Evolutionary conservation across 2,888 invertebrate genomes (phyloP).

Genomic region (Luperina testacea): DNA sequence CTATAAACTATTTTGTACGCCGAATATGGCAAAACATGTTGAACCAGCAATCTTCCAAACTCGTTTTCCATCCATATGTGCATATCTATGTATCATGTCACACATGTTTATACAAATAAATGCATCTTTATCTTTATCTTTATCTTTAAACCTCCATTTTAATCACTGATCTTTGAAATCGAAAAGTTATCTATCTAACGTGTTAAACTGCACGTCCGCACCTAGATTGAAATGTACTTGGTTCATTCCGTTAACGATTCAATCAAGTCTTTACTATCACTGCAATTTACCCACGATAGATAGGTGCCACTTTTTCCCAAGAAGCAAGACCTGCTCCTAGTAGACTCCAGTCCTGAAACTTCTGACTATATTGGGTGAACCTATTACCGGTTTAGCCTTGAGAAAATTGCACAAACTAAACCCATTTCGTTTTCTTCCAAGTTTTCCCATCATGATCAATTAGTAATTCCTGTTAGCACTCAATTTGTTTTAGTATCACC

Average conservation of each 20-base stretch:
- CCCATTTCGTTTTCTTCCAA: constrained; percentile 25
- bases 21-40: too few species aligned
- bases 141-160: background rate
- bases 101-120: too few species aligned
- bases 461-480: constrained; percentile 6
- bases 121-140: too few species aligned
- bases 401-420: constrained; percentile 15
- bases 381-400: background rate
- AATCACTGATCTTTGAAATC: background rate
- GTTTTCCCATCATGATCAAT: constrained; percentile 15
- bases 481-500: background rate
- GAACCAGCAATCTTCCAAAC: too few species aligned
- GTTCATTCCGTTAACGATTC: background rate
- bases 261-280: constrained; percentile 16
- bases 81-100: too few species aligned
- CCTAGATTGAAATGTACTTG: background rate
- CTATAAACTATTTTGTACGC: too few species aligned
- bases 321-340: background rate
- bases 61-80: too few species aligned
- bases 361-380: constrained; percentile 8
- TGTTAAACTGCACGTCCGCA: constrained; percentile 22
- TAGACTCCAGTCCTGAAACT: background rate
- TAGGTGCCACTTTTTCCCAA: constrained; percentile 8
- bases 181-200: background rate
- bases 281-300: background rate